Evolutionary conservation across 2,888 invertebrate genomes (phyloP).

Genomic region (Isotomurus palustris): DNA sequence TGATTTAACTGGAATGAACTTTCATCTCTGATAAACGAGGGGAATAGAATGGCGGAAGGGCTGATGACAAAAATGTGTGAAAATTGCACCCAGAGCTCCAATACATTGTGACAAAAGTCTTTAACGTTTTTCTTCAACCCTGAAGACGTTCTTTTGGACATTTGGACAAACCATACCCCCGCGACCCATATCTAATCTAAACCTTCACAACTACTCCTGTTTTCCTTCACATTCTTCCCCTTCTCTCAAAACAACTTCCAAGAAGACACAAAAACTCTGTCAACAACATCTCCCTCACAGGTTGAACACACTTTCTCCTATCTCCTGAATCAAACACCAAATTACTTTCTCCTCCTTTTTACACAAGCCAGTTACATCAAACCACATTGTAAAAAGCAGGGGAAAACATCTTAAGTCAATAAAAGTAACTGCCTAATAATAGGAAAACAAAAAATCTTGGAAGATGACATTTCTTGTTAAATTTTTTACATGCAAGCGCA

Average conservation of each 20-base stretch:
- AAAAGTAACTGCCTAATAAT: too few relatives aligned
- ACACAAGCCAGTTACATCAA: background rate
- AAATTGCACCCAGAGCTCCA: constrained; percentile 46
- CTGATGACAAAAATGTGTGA: constrained; percentile 47
- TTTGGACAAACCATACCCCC: constrained; percentile 43
- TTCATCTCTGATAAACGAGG: constrained; percentile 46
- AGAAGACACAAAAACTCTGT: constrained; percentile 15
- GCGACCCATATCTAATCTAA: constrained; percentile 42
- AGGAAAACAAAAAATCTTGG: too few relatives aligned
- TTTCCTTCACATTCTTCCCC: background rate
- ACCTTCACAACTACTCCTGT: too few relatives aligned
- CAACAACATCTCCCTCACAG: constrained; percentile 6
- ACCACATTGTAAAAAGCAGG: background rate
- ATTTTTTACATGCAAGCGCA: too few relatives aligned
- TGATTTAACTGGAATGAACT: constrained; percentile 47
- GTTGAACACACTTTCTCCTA: constrained; percentile 11
- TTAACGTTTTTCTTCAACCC: constrained; percentile 21
- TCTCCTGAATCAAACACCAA: constrained; percentile 13
- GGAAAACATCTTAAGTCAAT: background rate
- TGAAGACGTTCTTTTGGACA: constrained; percentile 22
- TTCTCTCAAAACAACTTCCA: constrained; percentile 6
- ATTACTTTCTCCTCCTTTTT: constrained; percentile 6
- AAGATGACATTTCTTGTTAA: too few relatives aligned
- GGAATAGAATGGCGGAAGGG: constrained; percentile 36
- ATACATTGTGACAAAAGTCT: constrained; percentile 38